phyloP scores from a whole-genome alignment of 2,113 vertebrate species.

The Oryzias woworae region DNA sequence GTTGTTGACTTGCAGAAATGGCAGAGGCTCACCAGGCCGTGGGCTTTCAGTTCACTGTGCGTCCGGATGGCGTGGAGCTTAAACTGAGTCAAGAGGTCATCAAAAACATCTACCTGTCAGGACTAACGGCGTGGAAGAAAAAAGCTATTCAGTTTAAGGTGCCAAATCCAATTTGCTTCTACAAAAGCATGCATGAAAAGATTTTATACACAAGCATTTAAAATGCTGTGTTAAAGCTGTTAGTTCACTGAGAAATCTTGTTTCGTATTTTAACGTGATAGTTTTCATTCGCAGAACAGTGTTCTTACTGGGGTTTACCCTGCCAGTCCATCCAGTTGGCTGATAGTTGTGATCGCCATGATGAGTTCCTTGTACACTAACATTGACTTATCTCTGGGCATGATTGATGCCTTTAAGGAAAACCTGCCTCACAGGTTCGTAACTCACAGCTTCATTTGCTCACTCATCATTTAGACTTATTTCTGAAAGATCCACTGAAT shows the following conservation, averaged over 20 bases:
- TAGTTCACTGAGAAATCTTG: too few species aligned
- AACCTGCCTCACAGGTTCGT: constrained; percentile 83
- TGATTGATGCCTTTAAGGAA: constrained; percentile 81
- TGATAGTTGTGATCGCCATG: constrained; percentile 85
- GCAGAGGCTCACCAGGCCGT: constrained; percentile 97
- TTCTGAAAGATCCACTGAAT: not conserved
- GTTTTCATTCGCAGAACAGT: constrained; percentile 80
- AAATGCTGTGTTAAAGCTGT: too few species aligned
- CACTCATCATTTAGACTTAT: not conserved
- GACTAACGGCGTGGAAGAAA: constrained; percentile 89
- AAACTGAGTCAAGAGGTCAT: constrained; percentile 88
- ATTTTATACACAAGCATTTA: too few species aligned
- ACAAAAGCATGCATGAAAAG: not conserved
- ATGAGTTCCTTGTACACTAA: constrained; percentile 86
- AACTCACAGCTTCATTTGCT: not conserved
- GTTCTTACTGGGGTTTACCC: constrained; percentile 92
- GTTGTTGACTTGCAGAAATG: constrained; percentile 69
- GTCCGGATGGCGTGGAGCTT: constrained; percentile 88
- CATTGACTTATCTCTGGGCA: constrained; percentile 85
- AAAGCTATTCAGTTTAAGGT: constrained; percentile 89
- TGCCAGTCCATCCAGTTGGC: constrained; percentile 92
- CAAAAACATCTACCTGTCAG: constrained; percentile 86
- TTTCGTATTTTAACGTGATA: not conserved
- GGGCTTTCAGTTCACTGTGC: constrained; percentile 96
- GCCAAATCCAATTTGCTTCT: not conserved